Conservation (phyloP, 2,797 vertebrate species). For the Falco peregrinus region DNA sequence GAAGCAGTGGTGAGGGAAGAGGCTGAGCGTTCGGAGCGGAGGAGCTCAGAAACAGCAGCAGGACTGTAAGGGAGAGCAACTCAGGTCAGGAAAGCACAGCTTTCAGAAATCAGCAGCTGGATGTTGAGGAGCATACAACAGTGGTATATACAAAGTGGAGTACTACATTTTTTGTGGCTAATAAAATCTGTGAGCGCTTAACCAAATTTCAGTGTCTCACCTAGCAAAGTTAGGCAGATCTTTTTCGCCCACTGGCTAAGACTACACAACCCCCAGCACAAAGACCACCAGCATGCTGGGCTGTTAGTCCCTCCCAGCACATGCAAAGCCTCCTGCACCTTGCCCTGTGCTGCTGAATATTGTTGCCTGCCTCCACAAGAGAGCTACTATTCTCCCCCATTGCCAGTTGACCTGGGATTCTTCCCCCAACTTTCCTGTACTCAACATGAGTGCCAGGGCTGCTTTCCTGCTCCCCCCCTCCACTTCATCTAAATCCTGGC, state of each 20-base stretch:
- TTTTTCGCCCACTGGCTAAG: neutral
- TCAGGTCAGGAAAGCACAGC: neutral
- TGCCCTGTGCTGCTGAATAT: neutral
- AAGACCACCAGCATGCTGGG: neutral
- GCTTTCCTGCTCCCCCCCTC: neutral
- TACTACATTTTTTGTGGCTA: neutral
- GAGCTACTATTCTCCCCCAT: neutral
- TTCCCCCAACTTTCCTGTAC: neutral
- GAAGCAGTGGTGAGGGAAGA: neutral
- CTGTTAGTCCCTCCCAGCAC: neutral
- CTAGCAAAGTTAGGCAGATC: neutral
- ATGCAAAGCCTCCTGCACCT: neutral
- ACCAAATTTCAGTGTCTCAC: neutral
- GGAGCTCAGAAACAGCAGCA: neutral
- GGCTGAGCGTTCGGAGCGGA: neutral
- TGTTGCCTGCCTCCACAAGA: neutral
- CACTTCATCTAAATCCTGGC: neutral
- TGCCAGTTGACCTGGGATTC: neutral
- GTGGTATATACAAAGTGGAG: accelerated
- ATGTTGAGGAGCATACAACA: neutral
- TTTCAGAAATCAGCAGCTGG: neutral
- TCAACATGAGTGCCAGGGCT: neutral
- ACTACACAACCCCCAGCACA: neutral
- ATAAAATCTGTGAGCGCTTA: neutral
- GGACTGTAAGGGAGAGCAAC: neutral